These are phyloP conservation scores for Calliopsis andreniformis DNA, from an alignment of 1,140 invertebrate genomes.

Conservation along the genomic window DNA sequence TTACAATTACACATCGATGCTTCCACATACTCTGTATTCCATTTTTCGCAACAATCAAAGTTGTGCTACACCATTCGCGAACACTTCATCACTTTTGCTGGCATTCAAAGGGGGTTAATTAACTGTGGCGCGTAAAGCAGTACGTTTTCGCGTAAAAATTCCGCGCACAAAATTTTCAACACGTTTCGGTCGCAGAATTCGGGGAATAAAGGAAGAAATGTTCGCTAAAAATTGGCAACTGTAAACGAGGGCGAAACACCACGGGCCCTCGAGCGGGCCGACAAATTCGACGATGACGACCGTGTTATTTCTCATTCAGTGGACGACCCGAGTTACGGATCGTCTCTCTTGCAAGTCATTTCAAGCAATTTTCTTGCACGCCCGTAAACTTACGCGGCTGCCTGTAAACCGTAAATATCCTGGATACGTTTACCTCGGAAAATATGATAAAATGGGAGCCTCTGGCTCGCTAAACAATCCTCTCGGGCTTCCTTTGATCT, in stretches of 20 bases:
- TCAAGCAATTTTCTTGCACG: conserved; percentile 48
- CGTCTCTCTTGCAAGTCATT: conserved; percentile 32
- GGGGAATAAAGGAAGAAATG: too few species aligned
- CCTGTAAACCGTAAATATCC: conserved; percentile 19
- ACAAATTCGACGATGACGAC: conserved; percentile 31
- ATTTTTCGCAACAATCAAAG: too few species aligned
- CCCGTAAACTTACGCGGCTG: conserved; percentile 16
- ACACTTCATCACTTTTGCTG: too few species aligned
- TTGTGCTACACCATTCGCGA: too few species aligned
- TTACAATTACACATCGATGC: too few species aligned
- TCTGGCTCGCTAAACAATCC: neutral
- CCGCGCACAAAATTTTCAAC: too few species aligned
- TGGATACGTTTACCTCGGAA: neutral
- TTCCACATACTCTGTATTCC: too few species aligned
- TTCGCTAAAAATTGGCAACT: neutral
- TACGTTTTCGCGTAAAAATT: too few species aligned
- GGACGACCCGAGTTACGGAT: neutral
- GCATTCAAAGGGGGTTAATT: neutral
- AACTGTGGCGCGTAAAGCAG: neutral
- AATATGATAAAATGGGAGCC: neutral
- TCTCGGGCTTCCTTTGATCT: neutral
- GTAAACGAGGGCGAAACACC: neutral
- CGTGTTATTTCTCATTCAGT: conserved; percentile 43
- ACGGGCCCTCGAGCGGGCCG: conserved; percentile 4
- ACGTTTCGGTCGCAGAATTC: too few species aligned